phyloP scores from a whole-genome alignment of 2,113 vertebrate species.

The Eubucco bourcierii region DNA sequence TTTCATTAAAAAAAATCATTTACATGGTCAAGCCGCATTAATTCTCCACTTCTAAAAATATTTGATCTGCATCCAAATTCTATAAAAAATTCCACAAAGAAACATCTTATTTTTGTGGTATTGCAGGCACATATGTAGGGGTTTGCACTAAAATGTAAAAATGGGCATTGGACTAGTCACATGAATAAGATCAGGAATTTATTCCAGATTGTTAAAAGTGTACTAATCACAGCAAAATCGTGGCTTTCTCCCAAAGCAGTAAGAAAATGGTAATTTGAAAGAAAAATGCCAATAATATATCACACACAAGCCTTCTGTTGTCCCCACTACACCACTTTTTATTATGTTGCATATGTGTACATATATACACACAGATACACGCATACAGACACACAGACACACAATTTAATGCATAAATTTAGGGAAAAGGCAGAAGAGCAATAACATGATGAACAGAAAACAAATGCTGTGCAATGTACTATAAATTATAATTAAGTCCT shows the following conservation, averaged over 20 bases:
- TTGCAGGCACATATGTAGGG: slow-evolving; percentile 71
- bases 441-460: slow-evolving; percentile 55
- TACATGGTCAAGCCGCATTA: slow-evolving; percentile 60
- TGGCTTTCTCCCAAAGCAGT: slow-evolving; percentile 67
- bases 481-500: slow-evolving; percentile 66
- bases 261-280: slow-evolving; percentile 66
- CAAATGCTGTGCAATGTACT: slow-evolving; percentile 61
- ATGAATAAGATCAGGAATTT: slow-evolving; percentile 61
- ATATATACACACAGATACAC: slow-evolving; percentile 40
- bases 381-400: slow-evolving; percentile 20
- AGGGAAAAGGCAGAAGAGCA: slow-evolving; percentile 49
- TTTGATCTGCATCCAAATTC: slow-evolving; percentile 66
- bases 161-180: slow-evolving; percentile 42
- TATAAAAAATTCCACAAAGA: slow-evolving; percentile 60
- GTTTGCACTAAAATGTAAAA: slow-evolving; percentile 58
- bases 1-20: slow-evolving; percentile 60
- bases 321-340: slow-evolving; percentile 63
- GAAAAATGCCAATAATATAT: slow-evolving; percentile 64
- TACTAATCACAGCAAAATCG: slow-evolving; percentile 51
- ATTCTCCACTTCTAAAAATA: slow-evolving; percentile 64
- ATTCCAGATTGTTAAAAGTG: slow-evolving; percentile 61
- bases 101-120: slow-evolving; percentile 63
- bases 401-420: slow-evolving; percentile 34
- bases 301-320: slow-evolving; percentile 59
- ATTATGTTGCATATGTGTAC: slow-evolving; percentile 64